Evolutionary conservation across 2,113 vertebrate genomes (phyloP), one percentile per base, ranked within the genome.

Genomic region (Engystomops pustulosus): DNA sequence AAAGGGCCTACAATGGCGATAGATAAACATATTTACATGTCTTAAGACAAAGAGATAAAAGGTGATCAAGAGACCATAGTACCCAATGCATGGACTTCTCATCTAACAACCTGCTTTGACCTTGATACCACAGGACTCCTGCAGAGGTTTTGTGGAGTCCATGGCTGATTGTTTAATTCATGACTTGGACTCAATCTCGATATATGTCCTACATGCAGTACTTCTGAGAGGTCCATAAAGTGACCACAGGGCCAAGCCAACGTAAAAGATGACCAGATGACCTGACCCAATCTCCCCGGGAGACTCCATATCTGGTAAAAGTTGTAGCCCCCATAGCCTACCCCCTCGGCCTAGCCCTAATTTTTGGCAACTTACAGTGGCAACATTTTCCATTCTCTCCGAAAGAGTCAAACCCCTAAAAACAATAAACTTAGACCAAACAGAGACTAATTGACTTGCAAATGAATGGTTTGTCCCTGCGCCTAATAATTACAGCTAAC

Each of bases 391-490:
- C 1, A 27, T 78, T 84, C 45, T 44, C 74, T 84, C 62, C 32
- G 75, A 84, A 84, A 74, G 83, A 84, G 78, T 84, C 78, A 78
- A 84, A 11, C 45, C 62, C 88, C 90, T 92, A 89, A 90, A 89
- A 91, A 92, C 90, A 92, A 90, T 89, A 90, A 92, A 88, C 87
- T 6, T 87, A 88, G 90, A 89, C 90, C 89, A 89, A 90, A 88
- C 89, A 85, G 88, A 89, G 89, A 87, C 90, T 92, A 90, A 92
- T 92, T 92, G 91, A 92, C 91, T 91, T 92, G 91, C 91, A 92
- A 92, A 92, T 92, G 89, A 91, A 91, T 91, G 89, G 88, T 88
- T 90, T 88, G 90, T 91, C 90, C 89, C 91, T 84, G 87, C 1
- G 88, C 89, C 89, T 90, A 88, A 91, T 92, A 92, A 92, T 92